Percentiles rank a stretch among this genome's conserved stretches.
Conservation (phyloP, 2,888 invertebrate genomes). For the Heliconius hortense region DNA sequence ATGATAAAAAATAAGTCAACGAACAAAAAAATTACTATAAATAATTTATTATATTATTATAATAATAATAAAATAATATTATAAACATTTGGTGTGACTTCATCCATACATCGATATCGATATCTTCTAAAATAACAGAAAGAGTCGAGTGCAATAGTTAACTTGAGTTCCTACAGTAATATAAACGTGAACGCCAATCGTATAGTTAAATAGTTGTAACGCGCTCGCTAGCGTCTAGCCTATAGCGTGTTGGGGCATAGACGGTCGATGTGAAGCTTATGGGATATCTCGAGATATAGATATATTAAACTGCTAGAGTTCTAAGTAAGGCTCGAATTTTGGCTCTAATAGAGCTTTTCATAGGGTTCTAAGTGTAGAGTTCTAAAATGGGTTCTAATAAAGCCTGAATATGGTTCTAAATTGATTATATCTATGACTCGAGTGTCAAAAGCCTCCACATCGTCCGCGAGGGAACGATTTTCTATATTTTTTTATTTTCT, state of each 20-base stretch:
- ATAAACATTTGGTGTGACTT: slow-evolving; percentile 27
- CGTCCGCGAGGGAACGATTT: slow-evolving; percentile 52
- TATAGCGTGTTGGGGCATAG: slow-evolving; percentile 13
- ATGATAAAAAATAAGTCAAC: slow-evolving; percentile 18
- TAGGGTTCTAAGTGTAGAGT: not conserved
- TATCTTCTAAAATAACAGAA: slow-evolving; percentile 30
- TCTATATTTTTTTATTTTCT: slow-evolving; percentile 43
- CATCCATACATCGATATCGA: not conserved
- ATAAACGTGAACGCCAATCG: slow-evolving; percentile 35
- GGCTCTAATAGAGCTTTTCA: not conserved
- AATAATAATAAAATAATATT: slow-evolving; percentile 9
- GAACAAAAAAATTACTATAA: slow-evolving; percentile 8
- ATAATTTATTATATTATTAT: slow-evolving; percentile 16
- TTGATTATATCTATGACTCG: not conserved
- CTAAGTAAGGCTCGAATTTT: not conserved
- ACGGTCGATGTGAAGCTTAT: not conserved
- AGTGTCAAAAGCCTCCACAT: slow-evolving; percentile 27
- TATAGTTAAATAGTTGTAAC: slow-evolving; percentile 34
- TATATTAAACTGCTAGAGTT: not conserved
- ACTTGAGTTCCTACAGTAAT: slow-evolving; percentile 44
- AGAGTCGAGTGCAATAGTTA: slow-evolving; percentile 44
- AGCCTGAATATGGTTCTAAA: not conserved
- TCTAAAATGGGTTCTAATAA: not conserved
- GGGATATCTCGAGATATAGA: not conserved
- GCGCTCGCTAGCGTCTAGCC: slow-evolving; percentile 23